Percentiles rank a stretch among this genome's conserved stretches.
Conservation (phyloP, 2,888 invertebrate genomes). For the Calephelis perditalis region DNA sequence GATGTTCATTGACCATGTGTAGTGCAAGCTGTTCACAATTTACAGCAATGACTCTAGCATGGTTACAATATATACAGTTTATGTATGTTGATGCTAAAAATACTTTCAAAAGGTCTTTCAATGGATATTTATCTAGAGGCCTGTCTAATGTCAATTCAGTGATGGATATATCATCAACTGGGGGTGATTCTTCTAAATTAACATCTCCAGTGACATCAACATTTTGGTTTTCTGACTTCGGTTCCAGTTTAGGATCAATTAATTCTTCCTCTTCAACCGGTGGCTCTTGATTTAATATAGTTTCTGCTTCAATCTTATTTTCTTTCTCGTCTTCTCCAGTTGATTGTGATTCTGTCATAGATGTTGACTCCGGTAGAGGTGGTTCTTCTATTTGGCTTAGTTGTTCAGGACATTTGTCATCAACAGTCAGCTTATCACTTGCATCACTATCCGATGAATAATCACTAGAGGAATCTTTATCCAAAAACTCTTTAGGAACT, state of each 20-base stretch:
- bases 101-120: constrained; percentile 84
- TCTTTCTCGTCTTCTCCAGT: constrained; percentile 25
- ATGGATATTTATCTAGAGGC: constrained; percentile 85
- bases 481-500: constrained; percentile 79
- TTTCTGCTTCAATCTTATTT: constrained; percentile 32
- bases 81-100: constrained; percentile 84
- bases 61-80: constrained; percentile 90
- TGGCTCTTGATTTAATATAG: constrained; percentile 28
- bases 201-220: constrained; percentile 45
- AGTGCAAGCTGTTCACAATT: constrained; percentile 88
- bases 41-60: constrained; percentile 90
- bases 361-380: constrained; percentile 29
- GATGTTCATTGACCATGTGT: constrained; percentile 88
- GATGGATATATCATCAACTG: constrained; percentile 78
- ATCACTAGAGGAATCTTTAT: constrained; percentile 73
- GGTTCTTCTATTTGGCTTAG: constrained; percentile 35
- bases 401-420: constrained; percentile 58
- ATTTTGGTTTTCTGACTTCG: constrained; percentile 50
- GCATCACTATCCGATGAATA: constrained; percentile 78
- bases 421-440: constrained; percentile 79
- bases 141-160: constrained; percentile 85
- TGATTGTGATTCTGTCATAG: constrained; percentile 24
- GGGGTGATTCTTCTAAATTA: constrained; percentile 49
- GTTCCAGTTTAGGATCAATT: constrained; percentile 45
- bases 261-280: constrained; percentile 42